A percentile compares a stretch with the other conserved stretches of the same genome.
phyloP scores from a whole-genome alignment of 30 jellyfish, hydroid and myxozoan genomes.

The Pseudorhiza aurosa region DNA sequence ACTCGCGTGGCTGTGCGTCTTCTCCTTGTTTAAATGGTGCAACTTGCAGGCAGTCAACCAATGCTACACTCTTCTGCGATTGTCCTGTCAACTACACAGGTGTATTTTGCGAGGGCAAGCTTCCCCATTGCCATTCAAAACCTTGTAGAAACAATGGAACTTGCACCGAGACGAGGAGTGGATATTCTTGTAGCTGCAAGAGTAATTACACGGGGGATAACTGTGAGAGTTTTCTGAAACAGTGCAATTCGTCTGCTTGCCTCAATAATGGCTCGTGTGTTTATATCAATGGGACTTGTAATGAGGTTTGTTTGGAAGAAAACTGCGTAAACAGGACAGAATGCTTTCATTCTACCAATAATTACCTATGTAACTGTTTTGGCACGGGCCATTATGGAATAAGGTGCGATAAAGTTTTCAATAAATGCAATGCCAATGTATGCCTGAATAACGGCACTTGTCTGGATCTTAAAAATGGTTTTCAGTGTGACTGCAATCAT shows the following conservation, averaged over 20 bases:
- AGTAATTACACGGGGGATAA: constrained; percentile 3
- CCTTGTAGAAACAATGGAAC: constrained; percentile 65
- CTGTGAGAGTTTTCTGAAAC: neutral
- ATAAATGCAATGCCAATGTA: constrained; percentile 39
- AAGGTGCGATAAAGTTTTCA: constrained; percentile 31
- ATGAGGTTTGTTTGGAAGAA: neutral
- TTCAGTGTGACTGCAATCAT: constrained; percentile 15
- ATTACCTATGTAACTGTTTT: constrained; percentile 41
- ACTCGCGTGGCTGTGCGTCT: constrained; percentile 65
- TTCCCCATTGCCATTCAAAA: constrained; percentile 14
- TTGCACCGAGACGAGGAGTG: constrained; percentile 18
- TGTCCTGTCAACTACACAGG: constrained; percentile 50
- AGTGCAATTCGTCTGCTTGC: constrained; percentile 25
- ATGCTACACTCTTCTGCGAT: constrained; percentile 13
- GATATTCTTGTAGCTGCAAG: constrained; percentile 20
- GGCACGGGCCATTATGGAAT: constrained; percentile 60
- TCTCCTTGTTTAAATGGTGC: constrained; percentile 59
- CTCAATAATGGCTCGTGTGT: constrained; percentile 34
- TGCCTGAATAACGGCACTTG: constrained; percentile 46
- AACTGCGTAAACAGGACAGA: constrained; percentile 35
- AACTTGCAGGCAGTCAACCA: constrained; percentile 22
- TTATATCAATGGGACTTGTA: constrained; percentile 14
- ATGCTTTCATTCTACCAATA: constrained; percentile 17
- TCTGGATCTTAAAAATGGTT: constrained; percentile 5
- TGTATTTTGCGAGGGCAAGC: constrained; percentile 22